Conservation (phyloP, 2,888 invertebrate genomes). For the Hydraecia micacea region DNA sequence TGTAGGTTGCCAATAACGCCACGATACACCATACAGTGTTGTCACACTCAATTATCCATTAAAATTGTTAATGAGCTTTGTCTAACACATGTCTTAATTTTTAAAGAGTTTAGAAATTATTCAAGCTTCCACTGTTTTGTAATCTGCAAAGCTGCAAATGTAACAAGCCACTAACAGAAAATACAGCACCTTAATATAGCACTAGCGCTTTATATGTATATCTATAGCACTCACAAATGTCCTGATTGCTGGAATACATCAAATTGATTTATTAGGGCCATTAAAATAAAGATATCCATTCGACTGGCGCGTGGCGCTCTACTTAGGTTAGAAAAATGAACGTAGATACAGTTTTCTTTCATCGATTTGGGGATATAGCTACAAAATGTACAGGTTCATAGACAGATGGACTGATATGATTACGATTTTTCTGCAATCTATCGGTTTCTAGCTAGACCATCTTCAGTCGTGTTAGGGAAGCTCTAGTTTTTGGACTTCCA, state of each 20-base stretch:
- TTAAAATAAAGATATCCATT: constrained; percentile 22
- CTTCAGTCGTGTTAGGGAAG: neutral
- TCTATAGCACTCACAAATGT: neutral
- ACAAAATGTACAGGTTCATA: neutral
- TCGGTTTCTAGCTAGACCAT: neutral
- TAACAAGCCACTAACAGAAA: neutral
- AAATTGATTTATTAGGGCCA: constrained; percentile 24
- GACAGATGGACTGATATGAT: neutral
- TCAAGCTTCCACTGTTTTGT: neutral
- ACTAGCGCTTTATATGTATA: no score
- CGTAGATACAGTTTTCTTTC: neutral
- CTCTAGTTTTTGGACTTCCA: neutral
- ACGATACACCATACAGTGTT: neutral
- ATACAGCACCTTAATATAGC: constrained; percentile 11
- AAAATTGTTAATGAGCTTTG: neutral
- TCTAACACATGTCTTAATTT: neutral
- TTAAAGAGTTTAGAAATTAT: neutral
- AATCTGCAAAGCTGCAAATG: constrained; percentile 1
- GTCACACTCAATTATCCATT: neutral
- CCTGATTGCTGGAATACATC: constrained; percentile 15
- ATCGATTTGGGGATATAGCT: neutral
- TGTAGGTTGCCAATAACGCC: neutral
- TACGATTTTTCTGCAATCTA: neutral
- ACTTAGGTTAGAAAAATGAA: neutral
- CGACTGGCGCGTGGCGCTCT: neutral